Conservation (phyloP, 2,113 vertebrate genomes). For the Phocoena sinus region DNA sequence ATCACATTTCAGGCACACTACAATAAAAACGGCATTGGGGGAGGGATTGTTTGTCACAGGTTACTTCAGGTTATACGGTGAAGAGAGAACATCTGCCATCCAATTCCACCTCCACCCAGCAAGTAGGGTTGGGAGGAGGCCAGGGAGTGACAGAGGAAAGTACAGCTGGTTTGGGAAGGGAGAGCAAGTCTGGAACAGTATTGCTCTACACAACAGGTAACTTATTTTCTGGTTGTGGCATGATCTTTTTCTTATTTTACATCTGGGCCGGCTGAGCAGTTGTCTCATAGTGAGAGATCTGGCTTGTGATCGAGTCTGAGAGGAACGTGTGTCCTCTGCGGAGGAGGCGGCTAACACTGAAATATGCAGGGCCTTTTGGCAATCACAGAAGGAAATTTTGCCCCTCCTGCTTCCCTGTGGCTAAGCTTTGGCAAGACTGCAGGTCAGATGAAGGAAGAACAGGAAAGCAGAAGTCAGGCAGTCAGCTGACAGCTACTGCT, state of each 20-base stretch:
- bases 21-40: conserved; percentile 7
- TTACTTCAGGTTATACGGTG: conserved; percentile 41
- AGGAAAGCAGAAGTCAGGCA: conserved; percentile 66
- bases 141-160: not conserved
- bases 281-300: not conserved
- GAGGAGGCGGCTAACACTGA: not conserved
- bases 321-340: not conserved
- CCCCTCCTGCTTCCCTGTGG: conserved; percentile 38
- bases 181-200: not conserved
- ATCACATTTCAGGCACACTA: conserved; percentile 94
- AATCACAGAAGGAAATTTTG: conserved; percentile 26
- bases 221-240: conserved; percentile 9
- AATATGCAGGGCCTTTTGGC: not conserved
- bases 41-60: not conserved
- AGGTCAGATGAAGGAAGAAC: conserved; percentile 37
- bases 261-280: not conserved
- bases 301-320: not conserved
- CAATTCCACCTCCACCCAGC: not conserved
- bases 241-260: not conserved
- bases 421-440: conserved; percentile 33
- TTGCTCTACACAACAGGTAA: not conserved
- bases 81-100: conserved; percentile 49
- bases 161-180: not conserved
- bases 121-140: not conserved
- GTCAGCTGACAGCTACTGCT: conserved; percentile 59